A percentile compares a stretch with the other conserved stretches of the same genome.
Evolutionary conservation across 2,797 vertebrate genomes (phyloP).

Genomic region (Acomys russatus): DNA sequence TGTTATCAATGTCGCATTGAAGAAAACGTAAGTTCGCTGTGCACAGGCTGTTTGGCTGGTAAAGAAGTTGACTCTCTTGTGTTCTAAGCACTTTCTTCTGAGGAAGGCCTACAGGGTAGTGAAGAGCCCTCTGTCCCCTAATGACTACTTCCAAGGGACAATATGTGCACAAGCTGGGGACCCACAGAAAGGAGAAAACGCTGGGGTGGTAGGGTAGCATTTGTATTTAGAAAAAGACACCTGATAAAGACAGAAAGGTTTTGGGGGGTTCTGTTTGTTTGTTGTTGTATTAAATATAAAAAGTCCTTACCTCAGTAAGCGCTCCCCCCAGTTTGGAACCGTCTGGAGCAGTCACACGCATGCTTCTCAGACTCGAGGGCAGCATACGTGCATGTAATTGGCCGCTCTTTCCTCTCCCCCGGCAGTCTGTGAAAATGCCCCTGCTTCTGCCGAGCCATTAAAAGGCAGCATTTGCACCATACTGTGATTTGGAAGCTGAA

Average conservation of each 20-base stretch:
- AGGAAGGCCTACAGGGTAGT: conserved; percentile 69
- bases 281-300: conserved; percentile 82
- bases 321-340: conserved; percentile 85
- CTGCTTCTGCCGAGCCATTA: conserved; percentile 93
- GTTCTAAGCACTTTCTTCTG: conserved; percentile 59
- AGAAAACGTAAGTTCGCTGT: neutral
- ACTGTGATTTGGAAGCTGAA: conserved; percentile 93
- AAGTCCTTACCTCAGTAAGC: conserved; percentile 87
- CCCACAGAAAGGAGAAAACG: conserved; percentile 61
- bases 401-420: conserved; percentile 92
- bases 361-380: conserved; percentile 91
- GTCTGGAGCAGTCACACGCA: conserved; percentile 88
- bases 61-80: conserved; percentile 49
- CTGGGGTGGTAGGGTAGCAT: conserved; percentile 75
- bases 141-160: conserved; percentile 54
- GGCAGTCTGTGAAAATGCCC: conserved; percentile 90
- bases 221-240: conserved; percentile 83
- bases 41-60: neutral
- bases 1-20: conserved; percentile 27
- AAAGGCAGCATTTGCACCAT: conserved; percentile 93
- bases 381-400: conserved; percentile 93
- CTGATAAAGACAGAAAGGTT: conserved; percentile 78
- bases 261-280: neutral
- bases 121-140: conserved; percentile 68
- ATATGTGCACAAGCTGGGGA: conserved; percentile 70